Evolutionary conservation across 2,888 invertebrate genomes (phyloP).

Genomic region (Sarcophaga subvicina): DNA sequence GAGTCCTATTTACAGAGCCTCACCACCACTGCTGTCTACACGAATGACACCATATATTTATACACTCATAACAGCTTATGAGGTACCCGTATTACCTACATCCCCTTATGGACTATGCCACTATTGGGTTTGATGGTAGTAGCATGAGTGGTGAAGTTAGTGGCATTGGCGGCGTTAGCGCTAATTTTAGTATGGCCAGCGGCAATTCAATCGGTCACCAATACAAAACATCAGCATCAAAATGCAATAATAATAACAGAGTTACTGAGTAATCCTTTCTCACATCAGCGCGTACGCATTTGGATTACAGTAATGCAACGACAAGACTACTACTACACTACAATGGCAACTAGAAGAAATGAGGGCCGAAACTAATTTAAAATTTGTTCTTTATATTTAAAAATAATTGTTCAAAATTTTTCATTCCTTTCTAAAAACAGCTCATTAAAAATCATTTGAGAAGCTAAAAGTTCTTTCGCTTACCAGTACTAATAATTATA

Average conservation of each 20-base stretch:
- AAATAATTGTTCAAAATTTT: too few relatives aligned
- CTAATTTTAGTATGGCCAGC: conserved; percentile 52
- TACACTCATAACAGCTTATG: conserved; percentile 80
- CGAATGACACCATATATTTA: conserved; percentile 81
- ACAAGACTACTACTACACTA: conserved; percentile 69
- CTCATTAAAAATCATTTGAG: too few relatives aligned
- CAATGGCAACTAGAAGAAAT: conserved; percentile 68
- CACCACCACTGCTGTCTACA: conserved; percentile 79
- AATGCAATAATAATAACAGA: too few relatives aligned
- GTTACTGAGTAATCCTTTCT: conserved; percentile 75
- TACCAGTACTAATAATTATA: too few relatives aligned
- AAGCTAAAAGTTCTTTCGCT: too few relatives aligned
- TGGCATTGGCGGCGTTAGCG: conserved; percentile 47
- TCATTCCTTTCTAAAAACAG: too few relatives aligned
- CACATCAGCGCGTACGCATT: conserved; percentile 76
- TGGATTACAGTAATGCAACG: conserved; percentile 66
- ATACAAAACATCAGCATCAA: conserved; percentile 50
- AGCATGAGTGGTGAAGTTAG: conserved; percentile 7
- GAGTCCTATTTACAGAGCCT: conserved; percentile 78
- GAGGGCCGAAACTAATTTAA: too few relatives aligned
- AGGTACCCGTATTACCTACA: conserved; percentile 80
- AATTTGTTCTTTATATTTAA: too few relatives aligned
- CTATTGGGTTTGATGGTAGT: conserved; percentile 73
- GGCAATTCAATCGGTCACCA: conserved; percentile 69
- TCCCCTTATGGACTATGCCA: conserved; percentile 81